Evolutionary conservation across 2,113 vertebrate species (phyloP), one percentile per base, ranked within the genome.

Genomic region (Arenaria interpres): DNA sequence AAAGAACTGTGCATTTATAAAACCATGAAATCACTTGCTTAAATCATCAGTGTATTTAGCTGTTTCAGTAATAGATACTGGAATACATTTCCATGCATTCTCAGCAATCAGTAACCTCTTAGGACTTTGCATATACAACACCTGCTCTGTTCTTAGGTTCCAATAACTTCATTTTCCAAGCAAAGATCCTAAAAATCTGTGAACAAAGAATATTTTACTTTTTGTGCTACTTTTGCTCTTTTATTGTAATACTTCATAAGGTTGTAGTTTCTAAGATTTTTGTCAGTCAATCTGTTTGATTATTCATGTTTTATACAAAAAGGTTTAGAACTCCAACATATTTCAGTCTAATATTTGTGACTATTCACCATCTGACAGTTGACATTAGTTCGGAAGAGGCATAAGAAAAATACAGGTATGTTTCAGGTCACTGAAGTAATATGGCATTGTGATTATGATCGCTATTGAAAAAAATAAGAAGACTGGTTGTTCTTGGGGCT

Each of bases 21-120:
- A 95, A 90, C 35, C 56, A 78, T 81, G 89, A 93, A 93, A 96
- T 85, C 53, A 62, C 68, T 94, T 88, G 12, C 8, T 67, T 85
- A 92, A 92, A 88, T 85, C 50, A 86, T 78, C 56, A 48, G 41
- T n/a, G 50, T 83, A 56, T 92, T 94, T 81, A 93, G 43, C 35
- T 89, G 12, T 75, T 89, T 90, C 73, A 73, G 21, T 89, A 72
- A 60, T 51, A 90, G 88, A 22, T 74, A 85, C 24, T 50, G 57
- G 45, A 94, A 72, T 57, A 45, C 13, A 87, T 90, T 95, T 94
- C 86, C 51, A 67, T 67, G 67, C 16, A 50, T 71, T 64, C 50
- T 76, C 25, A 67, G 41, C 19, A 57, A 75, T 60, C 60, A 79
- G 57, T 81, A 41, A 81, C 56, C 50, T 83, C 56, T 81, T 78